These are phyloP conservation scores for Naso thynnoides DNA, from an alignment of 2,797 vertebrate species.

Conservation along the genomic window DNA sequence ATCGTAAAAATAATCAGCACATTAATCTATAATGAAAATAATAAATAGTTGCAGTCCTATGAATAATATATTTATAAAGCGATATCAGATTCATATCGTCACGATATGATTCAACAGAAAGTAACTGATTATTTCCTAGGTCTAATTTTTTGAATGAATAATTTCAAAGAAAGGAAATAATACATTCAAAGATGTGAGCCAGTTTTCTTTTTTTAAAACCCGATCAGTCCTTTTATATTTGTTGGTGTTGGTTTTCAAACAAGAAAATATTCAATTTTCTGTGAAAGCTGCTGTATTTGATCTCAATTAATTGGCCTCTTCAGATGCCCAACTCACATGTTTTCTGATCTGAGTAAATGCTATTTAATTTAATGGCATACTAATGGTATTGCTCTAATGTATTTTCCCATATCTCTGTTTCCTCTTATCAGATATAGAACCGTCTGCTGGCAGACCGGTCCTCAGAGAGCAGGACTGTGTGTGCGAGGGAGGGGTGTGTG, in stretches of 20 bases:
- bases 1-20: too few relatives aligned
- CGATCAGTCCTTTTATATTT: slow-evolving; percentile 9
- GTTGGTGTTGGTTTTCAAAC: slow-evolving; percentile 21
- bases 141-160: too few relatives aligned
- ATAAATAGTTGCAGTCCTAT: too few relatives aligned
- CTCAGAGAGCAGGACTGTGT: slow-evolving; percentile 89
- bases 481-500: slow-evolving; percentile 91
- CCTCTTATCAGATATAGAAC: slow-evolving; percentile 86
- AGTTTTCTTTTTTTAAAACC: too few relatives aligned
- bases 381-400: slow-evolving; percentile 70
- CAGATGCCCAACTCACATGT: slow-evolving; percentile 18
- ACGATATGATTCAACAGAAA: too few relatives aligned
- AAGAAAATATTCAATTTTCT: background rate
- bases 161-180: too few relatives aligned
- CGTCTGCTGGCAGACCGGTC: slow-evolving; percentile 81
- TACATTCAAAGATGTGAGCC: too few relatives aligned
- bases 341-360: slow-evolving; percentile 66
- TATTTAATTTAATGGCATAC: slow-evolving; percentile 69
- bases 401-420: slow-evolving; percentile 48
- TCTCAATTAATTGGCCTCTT: background rate
- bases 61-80: too few relatives aligned
- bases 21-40: too few relatives aligned
- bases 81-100: too few relatives aligned
- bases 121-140: too few relatives aligned
- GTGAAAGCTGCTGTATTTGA: slow-evolving; percentile 12